Evolutionary conservation across 2,797 vertebrate species (phyloP).

Genomic region (Mergus octosetaceus): DNA sequence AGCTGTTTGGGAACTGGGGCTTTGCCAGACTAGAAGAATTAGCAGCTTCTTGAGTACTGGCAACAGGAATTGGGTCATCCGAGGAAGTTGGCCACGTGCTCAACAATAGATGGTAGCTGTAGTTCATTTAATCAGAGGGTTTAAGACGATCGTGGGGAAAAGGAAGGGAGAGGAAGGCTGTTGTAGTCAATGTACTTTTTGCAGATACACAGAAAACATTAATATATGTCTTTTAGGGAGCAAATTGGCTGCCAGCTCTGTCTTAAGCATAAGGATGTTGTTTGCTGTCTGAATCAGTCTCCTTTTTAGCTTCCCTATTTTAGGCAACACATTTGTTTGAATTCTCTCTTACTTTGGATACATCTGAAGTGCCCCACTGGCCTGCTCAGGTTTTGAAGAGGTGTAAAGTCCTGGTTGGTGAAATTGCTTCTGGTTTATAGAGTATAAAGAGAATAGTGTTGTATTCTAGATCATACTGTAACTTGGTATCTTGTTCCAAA

Average conservation of each 20-base stretch:
- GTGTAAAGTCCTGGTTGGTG: background rate
- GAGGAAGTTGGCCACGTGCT: slow-evolving; percentile 36
- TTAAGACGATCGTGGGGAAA: background rate
- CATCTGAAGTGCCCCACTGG: background rate
- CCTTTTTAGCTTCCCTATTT: slow-evolving; percentile 10
- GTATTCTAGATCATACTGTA: slow-evolving; percentile 5
- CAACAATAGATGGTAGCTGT: background rate
- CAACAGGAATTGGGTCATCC: slow-evolving; percentile 51
- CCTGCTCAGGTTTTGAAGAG: background rate
- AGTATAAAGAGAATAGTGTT: background rate
- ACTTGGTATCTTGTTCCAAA: slow-evolving; percentile 31
- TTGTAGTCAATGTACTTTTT: background rate
- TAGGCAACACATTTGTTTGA: background rate
- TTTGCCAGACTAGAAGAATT: slow-evolving; percentile 71
- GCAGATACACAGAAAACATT: background rate
- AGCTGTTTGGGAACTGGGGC: slow-evolving; percentile 65
- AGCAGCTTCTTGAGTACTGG: slow-evolving; percentile 71
- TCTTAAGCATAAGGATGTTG: background rate
- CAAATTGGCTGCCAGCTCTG: background rate
- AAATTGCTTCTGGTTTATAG: slow-evolving; percentile 6
- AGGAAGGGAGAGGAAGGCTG: background rate
- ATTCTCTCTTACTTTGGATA: background rate
- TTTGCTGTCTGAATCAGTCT: background rate
- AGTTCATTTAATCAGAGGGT: slow-evolving; percentile 33
- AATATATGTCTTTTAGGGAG: background rate